Evolutionary conservation across 2,888 invertebrate species (phyloP).

Genomic region (Altica lythri): DNA sequence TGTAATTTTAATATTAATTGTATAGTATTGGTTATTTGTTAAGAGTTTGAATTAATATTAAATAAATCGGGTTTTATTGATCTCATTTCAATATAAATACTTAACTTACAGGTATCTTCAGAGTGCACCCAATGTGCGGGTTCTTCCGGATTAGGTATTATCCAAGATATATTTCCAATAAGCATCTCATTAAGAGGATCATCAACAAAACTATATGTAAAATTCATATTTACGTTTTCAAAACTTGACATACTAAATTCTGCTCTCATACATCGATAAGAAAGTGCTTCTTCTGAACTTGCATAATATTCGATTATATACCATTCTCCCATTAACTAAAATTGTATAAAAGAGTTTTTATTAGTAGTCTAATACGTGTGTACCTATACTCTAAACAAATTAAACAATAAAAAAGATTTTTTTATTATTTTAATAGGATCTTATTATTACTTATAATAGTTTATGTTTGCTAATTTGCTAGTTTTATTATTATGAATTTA

Average conservation of each 20-base stretch:
- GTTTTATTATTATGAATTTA: no score
- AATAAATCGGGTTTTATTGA: no score
- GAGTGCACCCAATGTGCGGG: constrained; percentile 88
- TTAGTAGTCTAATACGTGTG: no score
- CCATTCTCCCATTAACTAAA: constrained; percentile 81
- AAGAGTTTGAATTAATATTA: no score
- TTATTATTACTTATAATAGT: no score
- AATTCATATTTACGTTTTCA: constrained; percentile 82
- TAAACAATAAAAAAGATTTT: background rate
- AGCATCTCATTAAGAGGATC: constrained; percentile 81
- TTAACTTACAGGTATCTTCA: constrained; percentile 76
- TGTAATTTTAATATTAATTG: no score
- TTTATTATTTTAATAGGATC: background rate
- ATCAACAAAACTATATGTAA: constrained; percentile 84
- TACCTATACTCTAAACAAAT: no score
- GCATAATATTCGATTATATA: constrained; percentile 88
- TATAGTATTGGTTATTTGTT: no score
- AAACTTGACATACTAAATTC: constrained; percentile 65
- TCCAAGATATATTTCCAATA: constrained; percentile 86
- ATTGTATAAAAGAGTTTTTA: no score
- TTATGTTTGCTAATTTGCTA: no score
- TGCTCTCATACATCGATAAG: constrained; percentile 85
- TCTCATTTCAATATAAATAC: background rate
- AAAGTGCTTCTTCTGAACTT: constrained; percentile 83
- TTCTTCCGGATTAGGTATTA: constrained; percentile 70